Evolutionary conservation across 2,113 vertebrate genomes (phyloP), one percentile per base, ranked within the genome.

Genomic region (Clinocottus analis): DNA sequence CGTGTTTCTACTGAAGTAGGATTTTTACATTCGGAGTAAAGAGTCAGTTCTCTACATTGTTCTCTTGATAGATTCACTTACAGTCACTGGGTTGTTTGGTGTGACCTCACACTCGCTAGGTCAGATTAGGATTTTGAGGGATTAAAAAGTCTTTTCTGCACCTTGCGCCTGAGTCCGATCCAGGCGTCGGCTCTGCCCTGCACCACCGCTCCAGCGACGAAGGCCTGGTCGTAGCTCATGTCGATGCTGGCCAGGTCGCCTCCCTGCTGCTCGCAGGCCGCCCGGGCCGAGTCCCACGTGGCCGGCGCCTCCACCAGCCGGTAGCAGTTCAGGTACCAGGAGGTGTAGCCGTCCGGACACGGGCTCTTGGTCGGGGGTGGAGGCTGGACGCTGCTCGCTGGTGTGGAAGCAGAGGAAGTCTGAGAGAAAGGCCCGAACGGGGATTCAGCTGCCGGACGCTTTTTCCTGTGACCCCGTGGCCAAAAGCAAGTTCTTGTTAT

Each of bases 221-320:
- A 95, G 69, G 93, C 93, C 88, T 95, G 95, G 75, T 95, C 94
- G 49, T 95, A 95, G 89, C 94, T 94, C 89, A 91, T 91, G 85
- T 95, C 95, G 3, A 95, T 79, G 75, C 95, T 95, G 67, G 91
- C 93, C 90, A 95, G 86, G 89, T 95, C 83, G 2, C 86, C 94
- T 5, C 86, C 90, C 14, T 93, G 72, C 55, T 75, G 6, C 58
- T 29, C 5, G 17, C 94, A 95, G 39, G 88, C 77, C 0, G 6
- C 11, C 81, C 91, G 92, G 23, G 94, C 94, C 0, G 60, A 88
- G 0, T 90, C 90, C 94, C 94, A 95, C 6, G 79, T 90, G 10
- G 84, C 85, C 0, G 82, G 68, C 68, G 92, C 87, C 21, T 87
- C 84, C 80, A 94, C 89, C 78, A 95, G 80, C 85, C 80, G 92